Percentiles rank a stretch among this genome's conserved stretches.
Evolutionary conservation across 2,797 vertebrate genomes (phyloP).

Genomic region (Hyperoplus immaculatus): DNA sequence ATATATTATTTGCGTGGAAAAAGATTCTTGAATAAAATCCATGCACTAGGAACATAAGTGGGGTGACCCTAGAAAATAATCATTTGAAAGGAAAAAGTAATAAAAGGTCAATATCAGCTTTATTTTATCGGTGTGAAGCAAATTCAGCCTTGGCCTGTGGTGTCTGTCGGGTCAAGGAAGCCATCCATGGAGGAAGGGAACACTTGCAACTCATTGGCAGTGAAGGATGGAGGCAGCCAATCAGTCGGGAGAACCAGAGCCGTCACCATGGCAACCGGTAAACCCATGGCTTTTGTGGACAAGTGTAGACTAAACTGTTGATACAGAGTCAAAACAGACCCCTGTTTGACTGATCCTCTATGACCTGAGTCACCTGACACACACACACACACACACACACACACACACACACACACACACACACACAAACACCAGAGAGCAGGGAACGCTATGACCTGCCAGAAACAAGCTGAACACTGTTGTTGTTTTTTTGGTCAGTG

Average conservation of each 20-base stretch:
- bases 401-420: slow-evolving; percentile 13
- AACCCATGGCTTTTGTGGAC: slow-evolving; percentile 48
- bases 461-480: slow-evolving; percentile 30
- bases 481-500: slow-evolving; percentile 58
- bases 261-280: slow-evolving; percentile 60
- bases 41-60: not conserved
- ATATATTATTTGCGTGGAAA: not conserved
- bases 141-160: not conserved
- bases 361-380: slow-evolving; percentile 46
- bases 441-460: slow-evolving; percentile 55
- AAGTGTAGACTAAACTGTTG: slow-evolving; percentile 73
- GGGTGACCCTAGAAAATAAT: not conserved
- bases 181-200: slow-evolving; percentile 5
- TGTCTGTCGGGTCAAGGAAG: slow-evolving; percentile 26
- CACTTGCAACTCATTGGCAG: slow-evolving; percentile 12
- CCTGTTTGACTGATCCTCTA: slow-evolving; percentile 28
- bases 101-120: not conserved
- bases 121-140: not conserved
- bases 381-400: slow-evolving; percentile 34
- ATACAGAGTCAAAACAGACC: slow-evolving; percentile 62
- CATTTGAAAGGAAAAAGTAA: not conserved
- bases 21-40: not conserved
- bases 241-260: slow-evolving; percentile 19
- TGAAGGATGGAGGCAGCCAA: slow-evolving; percentile 39
- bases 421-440: slow-evolving; percentile 11